phyloP scores from a whole-genome alignment of 2,797 vertebrate genomes.

The Fistularia commersonii region DNA sequence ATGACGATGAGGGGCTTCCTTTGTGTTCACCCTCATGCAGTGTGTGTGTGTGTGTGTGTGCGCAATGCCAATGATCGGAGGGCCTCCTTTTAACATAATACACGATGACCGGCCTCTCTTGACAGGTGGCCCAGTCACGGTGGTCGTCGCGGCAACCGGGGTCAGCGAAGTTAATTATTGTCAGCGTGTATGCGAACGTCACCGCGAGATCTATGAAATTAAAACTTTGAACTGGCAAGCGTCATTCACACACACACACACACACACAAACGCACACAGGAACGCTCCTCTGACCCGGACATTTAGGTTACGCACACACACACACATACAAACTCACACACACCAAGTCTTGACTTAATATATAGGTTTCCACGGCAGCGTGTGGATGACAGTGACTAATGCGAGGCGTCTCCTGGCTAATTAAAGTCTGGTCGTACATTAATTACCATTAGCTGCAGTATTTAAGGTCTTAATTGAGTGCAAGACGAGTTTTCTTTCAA shows the following conservation, averaged over 20 bases:
- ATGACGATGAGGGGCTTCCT: no score
- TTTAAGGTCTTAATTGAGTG: conserved; percentile 47
- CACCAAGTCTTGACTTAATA: conserved; percentile 6
- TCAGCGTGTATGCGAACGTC: no score
- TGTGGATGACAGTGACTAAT: conserved; percentile 60
- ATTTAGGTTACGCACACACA: conserved; percentile 15
- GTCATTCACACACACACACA: conserved; percentile 18
- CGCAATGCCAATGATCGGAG: conserved; percentile 13
- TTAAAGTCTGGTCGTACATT: conserved; percentile 66
- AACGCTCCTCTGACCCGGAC: conserved; percentile 5
- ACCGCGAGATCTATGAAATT: no score
- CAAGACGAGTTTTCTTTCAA: conserved; percentile 12
- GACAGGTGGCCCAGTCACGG: conserved; percentile 63
- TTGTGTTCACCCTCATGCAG: conserved; percentile 4
- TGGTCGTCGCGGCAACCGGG: conserved; percentile 42
- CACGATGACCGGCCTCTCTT: conserved; percentile 56
- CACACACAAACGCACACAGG: conserved; percentile 10
- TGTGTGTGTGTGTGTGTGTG: conserved; percentile 8
- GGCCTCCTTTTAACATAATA: conserved; percentile 39
- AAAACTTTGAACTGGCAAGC: no score
- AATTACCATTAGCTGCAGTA: conserved; percentile 55
- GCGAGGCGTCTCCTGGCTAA: conserved; percentile 45
- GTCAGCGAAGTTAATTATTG: conserved; percentile 75
- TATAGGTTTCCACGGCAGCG: conserved; percentile 11
- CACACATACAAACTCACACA: conserved; percentile 12